Conservation (phyloP, 2,113 vertebrate species). For the Corythoichthys haematopterus region DNA sequence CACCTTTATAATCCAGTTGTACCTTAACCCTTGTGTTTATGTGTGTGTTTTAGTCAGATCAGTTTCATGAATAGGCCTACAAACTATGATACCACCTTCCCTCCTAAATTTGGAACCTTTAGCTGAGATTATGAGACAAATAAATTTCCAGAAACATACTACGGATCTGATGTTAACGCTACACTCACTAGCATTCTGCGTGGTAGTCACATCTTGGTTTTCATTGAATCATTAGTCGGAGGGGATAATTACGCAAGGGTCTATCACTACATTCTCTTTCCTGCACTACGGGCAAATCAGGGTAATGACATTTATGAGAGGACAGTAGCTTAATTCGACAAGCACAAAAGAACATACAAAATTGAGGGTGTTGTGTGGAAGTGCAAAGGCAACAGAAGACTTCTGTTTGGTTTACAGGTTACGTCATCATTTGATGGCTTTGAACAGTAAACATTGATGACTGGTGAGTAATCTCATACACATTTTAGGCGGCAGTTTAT, state of each 20-base stretch:
- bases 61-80: conserved; percentile 17
- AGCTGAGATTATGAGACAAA: conserved; percentile 11
- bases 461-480: conserved; percentile 22
- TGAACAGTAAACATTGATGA: conserved; percentile 41
- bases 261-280: neutral
- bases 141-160: conserved; percentile 11
- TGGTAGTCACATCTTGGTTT: conserved; percentile 14
- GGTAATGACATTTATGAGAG: conserved; percentile 9
- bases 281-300: neutral
- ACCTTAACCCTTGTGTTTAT: too few species aligned
- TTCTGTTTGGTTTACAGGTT: conserved; percentile 24
- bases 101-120: conserved; percentile 6
- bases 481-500: conserved; percentile 29
- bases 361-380: neutral
- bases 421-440: conserved; percentile 38
- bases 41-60: neutral
- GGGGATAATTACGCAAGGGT: conserved; percentile 19
- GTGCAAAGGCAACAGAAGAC: neutral
- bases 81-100: conserved; percentile 16
- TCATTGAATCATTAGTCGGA: too few species aligned
- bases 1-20: too few species aligned
- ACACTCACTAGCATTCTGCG: conserved; percentile 40
- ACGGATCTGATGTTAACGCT: neutral
- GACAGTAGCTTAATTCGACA: neutral
- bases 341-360: neutral